Evolutionary conservation across 2,113 vertebrate species (phyloP), one percentile per base, ranked within the genome.

Genomic region (Dicaeum eximium): DNA sequence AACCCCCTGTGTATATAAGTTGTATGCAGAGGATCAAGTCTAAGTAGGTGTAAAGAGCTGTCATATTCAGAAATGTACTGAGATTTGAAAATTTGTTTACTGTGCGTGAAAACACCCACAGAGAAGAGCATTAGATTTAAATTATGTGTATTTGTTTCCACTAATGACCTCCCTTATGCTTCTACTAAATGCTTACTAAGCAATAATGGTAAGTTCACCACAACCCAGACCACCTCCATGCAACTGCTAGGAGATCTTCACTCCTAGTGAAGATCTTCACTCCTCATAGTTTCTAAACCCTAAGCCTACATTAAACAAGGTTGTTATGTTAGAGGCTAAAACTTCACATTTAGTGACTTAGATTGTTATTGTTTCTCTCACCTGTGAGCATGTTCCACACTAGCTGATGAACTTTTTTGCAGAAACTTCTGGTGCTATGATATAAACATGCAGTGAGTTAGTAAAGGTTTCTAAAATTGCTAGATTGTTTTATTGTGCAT

Each of bases 1-100:
- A 73, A 42, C 31, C 30, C 23, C 12, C 48, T 33, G 6, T 38
- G 31, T 62, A 37, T 44, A 11, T 25, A 53, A 6, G 27, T 69
- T 80, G 23, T 33, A 31, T 20, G 65, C 60, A 88, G 57, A 88
- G 20, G 24, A 62, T 30, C 56, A 37, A 60, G 51, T 56, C 54
- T 78, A 86, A 88, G 51, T 38, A 90, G 54, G 21, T 77, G n/a
- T 78, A 78, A 71, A 80, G 42, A 70, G 31, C 42, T 61, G 37
- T 42, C 37, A 23, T 38, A 81, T 54, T 40, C 40, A 84, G 77
- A 73, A 78, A 83, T 53, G 19, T 45, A 58, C 33, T 53, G 33
- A 75, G 42, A 64, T 91, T 80, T 74, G 80, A 88, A 94, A 88
- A 54, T 79, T 48, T 83, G 42, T 86, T 95, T 93, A 74, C 13